Base-by-base conservation (phyloP, 2,797 vertebrate species). In the Sparidentex hasta region DNA sequence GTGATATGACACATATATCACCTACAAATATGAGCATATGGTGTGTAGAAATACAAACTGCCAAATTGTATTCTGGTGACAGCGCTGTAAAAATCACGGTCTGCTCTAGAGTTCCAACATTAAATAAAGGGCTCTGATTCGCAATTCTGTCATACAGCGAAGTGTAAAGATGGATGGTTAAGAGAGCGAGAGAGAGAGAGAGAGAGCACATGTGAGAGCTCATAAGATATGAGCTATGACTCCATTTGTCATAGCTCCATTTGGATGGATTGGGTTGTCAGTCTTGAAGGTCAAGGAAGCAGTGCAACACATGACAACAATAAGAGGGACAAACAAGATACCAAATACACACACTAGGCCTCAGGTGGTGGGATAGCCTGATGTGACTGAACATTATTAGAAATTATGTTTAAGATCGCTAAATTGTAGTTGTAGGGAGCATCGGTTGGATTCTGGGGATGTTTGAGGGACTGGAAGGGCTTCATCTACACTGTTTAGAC, bases 231-330 rank as follows among this genome's bases (percentile, higher is more conserved):
- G 88, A 92, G 87, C 69, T 80, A 82, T 73, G 72, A 74, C 82
- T 91, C 76, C 72, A 86, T 91, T 88, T 86, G 82, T n/a, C n/a
- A n/a, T n/a, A n/a, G n/a, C n/a, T n/a, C n/a, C n/a, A n/a, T n/a
- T 58, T 57, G 71, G 74, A 84, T 64, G 46, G 82, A 80, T 50
- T 33, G 57, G 63, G 59, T 62, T n/a, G 3, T 88, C 64, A 44
- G 57, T 71, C 65, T 69, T 76, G 78, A 92, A 88, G 89, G 90
- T 88, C 89, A 85, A 78, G 69, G 71, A 82, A 83, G 72, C 69
- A 65, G 58, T 21, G n/a, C 1, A 7, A 68, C 51, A 1, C 7
- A 11, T 17, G 62, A 76, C 63, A 23, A 63, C 55, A 63, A 41
- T 52, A 80, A 88, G 68, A 21, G 17, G 29, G 65, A 85, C 74